Evolutionary conservation across 2,113 vertebrate genomes (phyloP).

Genomic region (Dinomys branickii): DNA sequence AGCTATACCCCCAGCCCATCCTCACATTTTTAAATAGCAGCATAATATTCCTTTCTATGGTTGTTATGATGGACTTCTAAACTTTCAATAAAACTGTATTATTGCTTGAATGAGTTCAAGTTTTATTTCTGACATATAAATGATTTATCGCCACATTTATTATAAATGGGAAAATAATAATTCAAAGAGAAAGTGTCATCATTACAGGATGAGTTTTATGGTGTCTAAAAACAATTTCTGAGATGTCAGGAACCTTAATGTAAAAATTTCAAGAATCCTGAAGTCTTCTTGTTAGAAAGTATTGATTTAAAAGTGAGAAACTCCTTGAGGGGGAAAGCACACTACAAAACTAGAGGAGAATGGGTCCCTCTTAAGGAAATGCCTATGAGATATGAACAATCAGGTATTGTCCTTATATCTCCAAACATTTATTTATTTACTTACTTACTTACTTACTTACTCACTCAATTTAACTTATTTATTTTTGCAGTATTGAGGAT

Average conservation of each 20-base stretch:
- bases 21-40: slow-evolving; percentile 13
- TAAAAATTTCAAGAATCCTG: slow-evolving; percentile 35
- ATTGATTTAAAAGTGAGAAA: slow-evolving; percentile 45
- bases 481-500: neutral
- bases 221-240: slow-evolving; percentile 65
- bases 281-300: slow-evolving; percentile 52
- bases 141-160: slow-evolving; percentile 64
- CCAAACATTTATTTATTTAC: neutral
- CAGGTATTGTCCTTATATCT: neutral
- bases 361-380: neutral
- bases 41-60: slow-evolving; percentile 64
- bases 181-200: slow-evolving; percentile 63
- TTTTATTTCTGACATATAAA: slow-evolving; percentile 68
- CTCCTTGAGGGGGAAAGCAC: neutral
- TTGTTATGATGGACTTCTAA: slow-evolving; percentile 66
- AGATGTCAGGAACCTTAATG: slow-evolving; percentile 21
- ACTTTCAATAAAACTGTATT: slow-evolving; percentile 50
- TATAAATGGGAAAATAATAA: slow-evolving; percentile 70
- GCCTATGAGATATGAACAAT: neutral
- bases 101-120: slow-evolving; percentile 62
- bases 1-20: no score
- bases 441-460: neutral
- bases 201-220: slow-evolving; percentile 66
- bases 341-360: slow-evolving; percentile 23
- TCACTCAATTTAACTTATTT: neutral